phyloP scores from a whole-genome alignment of 2,113 vertebrate genomes.

The Tretioscincus oriximinensis region DNA sequence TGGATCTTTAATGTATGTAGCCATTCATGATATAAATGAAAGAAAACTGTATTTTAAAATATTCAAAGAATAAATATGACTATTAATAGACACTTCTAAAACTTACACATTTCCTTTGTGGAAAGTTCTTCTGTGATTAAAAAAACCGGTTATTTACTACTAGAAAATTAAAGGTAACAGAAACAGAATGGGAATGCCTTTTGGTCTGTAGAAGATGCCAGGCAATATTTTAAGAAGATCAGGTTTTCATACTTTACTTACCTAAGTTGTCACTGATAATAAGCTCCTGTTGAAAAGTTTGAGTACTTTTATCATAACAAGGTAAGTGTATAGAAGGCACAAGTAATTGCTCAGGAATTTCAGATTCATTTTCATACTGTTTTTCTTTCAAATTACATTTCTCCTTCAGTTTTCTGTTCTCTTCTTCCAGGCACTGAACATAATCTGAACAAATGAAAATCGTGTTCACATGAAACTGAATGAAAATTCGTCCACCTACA shows the following conservation, averaged over 20 bases:
- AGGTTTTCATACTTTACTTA: conserved; percentile 26
- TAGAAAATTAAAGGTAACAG: too few relatives aligned
- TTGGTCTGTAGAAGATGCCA: too few relatives aligned
- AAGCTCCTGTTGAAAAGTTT: conserved; percentile 44
- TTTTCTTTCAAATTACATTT: conserved; percentile 61
- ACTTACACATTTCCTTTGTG: not conserved
- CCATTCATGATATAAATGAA: not conserved
- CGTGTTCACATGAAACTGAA: not conserved
- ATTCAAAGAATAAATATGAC: not conserved
- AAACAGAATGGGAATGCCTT: too few relatives aligned
- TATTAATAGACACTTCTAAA: not conserved
- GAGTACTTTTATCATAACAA: conserved; percentile 46
- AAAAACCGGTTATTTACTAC: not conserved
- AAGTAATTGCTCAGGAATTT: conserved; percentile 10
- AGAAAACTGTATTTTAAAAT: not conserved
- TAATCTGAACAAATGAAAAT: conserved; percentile 46
- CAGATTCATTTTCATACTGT: conserved; percentile 51
- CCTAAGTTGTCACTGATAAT: conserved; percentile 53
- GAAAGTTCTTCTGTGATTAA: not conserved
- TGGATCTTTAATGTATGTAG: not conserved
- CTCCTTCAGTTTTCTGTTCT: conserved; percentile 64
- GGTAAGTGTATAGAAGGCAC: conserved; percentile 15
- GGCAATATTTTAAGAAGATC: too few relatives aligned
- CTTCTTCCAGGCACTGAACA: conserved; percentile 66
- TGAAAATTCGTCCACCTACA: too few relatives aligned